These are phyloP conservation scores for Lasioglossum zephyrum DNA, from an alignment of 2,888 invertebrate genomes.

Conservation along the genomic window DNA sequence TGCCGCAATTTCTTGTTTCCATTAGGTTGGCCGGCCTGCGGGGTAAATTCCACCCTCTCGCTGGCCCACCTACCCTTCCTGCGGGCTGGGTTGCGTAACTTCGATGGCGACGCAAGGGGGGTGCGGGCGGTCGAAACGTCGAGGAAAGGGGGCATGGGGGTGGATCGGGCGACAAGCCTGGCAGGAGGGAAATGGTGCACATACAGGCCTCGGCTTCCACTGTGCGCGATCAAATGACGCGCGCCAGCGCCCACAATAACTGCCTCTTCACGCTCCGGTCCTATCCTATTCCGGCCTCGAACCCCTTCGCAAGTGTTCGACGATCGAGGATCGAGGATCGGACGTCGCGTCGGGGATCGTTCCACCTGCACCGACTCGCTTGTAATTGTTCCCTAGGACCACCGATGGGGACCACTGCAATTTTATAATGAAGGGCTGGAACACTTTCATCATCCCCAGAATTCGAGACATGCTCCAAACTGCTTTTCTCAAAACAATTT, in stretches of 20 bases:
- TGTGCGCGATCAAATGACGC: slow-evolving; percentile 82
- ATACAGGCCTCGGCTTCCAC: slow-evolving; percentile 77
- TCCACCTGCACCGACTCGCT: not conserved
- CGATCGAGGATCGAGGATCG: slow-evolving; percentile 50
- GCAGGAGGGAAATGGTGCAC: slow-evolving; percentile 77
- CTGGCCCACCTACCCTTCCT: slow-evolving; percentile 59
- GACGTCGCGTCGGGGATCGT: slow-evolving; percentile 2
- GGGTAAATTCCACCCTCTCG: slow-evolving; percentile 79
- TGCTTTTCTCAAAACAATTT: not conserved
- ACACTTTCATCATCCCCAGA: not conserved
- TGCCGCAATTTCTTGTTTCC: slow-evolving; percentile 84
- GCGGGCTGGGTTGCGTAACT: slow-evolving; percentile 71
- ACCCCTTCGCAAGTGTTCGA: slow-evolving; percentile 26
- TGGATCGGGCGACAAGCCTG: slow-evolving; percentile 38
- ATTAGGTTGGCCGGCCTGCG: slow-evolving; percentile 83
- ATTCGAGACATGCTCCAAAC: not conserved
- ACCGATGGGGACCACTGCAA: not conserved
- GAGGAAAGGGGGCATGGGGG: not conserved
- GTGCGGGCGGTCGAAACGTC: slow-evolving; percentile 19
- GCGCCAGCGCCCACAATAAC: slow-evolving; percentile 84
- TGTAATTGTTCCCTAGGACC: not conserved
- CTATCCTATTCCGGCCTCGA: slow-evolving; percentile 69
- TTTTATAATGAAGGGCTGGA: not conserved
- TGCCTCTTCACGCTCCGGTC: slow-evolving; percentile 75
- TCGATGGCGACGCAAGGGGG: slow-evolving; percentile 44